These are phyloP conservation scores for Parnassius orleans DNA, from an alignment of 2,888 invertebrate genomes.

Conservation along the genomic window DNA sequence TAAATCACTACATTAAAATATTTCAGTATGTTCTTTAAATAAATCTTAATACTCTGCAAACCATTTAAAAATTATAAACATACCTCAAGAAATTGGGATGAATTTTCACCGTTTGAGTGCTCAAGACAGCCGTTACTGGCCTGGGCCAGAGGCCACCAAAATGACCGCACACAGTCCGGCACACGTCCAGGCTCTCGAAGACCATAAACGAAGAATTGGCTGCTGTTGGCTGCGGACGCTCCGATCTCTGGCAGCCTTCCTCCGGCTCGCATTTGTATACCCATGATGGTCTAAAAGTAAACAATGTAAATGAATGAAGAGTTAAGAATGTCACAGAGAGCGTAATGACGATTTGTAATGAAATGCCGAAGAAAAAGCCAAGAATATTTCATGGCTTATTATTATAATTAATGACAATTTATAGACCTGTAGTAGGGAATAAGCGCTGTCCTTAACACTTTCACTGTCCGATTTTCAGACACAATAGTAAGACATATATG, in stretches of 20 bases:
- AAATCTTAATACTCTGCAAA: neutral
- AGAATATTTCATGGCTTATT: too few species aligned
- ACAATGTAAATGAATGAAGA: neutral
- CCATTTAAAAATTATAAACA: neutral
- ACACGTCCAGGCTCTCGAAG: constrained; percentile 80
- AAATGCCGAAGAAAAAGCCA: too few species aligned
- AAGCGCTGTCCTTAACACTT: too few species aligned
- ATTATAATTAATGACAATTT: too few species aligned
- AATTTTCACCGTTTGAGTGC: constrained; percentile 71
- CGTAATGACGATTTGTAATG: too few species aligned
- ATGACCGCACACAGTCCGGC: constrained; percentile 85
- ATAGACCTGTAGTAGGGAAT: too few species aligned
- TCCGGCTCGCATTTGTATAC: constrained; percentile 60
- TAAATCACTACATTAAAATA: too few species aligned
- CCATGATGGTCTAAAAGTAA: constrained; percentile 62
- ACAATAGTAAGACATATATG: too few species aligned
- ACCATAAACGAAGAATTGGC: constrained; percentile 42
- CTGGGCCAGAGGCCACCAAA: constrained; percentile 86
- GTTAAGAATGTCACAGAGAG: too few species aligned
- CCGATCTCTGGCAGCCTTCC: constrained; percentile 63
- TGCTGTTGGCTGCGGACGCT: constrained; percentile 48
- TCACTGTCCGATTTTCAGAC: too few species aligned
- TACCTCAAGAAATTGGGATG: constrained; percentile 80
- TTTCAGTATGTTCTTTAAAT: too few species aligned
- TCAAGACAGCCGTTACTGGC: constrained; percentile 78